Base-by-base conservation (phyloP, 2,888 invertebrate genomes). In the Luffia ferchaultella region DNA sequence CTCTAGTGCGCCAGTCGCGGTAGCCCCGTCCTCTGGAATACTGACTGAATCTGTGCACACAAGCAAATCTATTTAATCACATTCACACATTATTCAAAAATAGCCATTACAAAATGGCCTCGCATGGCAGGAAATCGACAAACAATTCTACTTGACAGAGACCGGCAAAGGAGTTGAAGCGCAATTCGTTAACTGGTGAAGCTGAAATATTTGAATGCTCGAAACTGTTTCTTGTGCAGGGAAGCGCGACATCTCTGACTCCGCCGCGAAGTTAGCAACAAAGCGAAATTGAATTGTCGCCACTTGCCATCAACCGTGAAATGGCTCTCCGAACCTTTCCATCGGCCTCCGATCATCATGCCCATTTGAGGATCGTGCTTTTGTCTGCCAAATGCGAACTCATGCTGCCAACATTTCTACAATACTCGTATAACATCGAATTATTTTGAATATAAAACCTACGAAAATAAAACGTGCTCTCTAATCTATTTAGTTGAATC, bases 1-100 rank as follows among this genome's bases (percentile, higher is more conserved):
- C 90, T 53, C 90, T 85, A 51, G 85, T 85, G 58, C 90, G 80
- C 90, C 90, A 90, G 73, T 90, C 90, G 62, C 90, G 85, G 79
- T 89, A 90, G 45, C 89, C 89, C 59, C 85, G 78, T 63, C 86
- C 86, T 76, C 86, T 85, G 74, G 85, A 78, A 82, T 84, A 83
- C 75, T 85, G 83, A 78, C 73, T 84, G 83, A 80, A 85, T 82
- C 85, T 85, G 84, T 70, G 69, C 70, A 73, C 68, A 70, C 72
- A 71, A 55, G 64, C 58, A 52, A 53, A 53, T 45, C 53, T 30
- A 55, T 63, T 20, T 20, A n/a, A n/a, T n/a, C n/a, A n/a, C n/a
- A n/a, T n/a, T n/a, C n/a, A n/a, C n/a, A n/a, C n/a, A n/a, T n/a
- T n/a, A n/a, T n/a, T n/a, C 5, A n/a, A 16, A 43, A 16, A 43